These are phyloP conservation scores for Hirudinaria manillensis DNA, from an alignment of 2,888 invertebrate species.

Conservation along the genomic window DNA sequence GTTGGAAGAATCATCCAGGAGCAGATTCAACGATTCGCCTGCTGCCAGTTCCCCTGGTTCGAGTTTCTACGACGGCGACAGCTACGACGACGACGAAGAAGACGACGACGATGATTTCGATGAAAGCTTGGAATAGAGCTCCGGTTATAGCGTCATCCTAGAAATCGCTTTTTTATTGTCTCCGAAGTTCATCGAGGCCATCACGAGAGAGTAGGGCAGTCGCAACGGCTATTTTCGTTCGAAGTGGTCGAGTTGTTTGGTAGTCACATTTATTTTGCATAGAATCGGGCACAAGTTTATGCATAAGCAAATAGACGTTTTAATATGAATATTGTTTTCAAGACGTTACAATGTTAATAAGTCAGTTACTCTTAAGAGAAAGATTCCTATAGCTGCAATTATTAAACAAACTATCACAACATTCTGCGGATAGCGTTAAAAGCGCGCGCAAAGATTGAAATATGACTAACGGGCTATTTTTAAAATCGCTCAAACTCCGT, in stretches of 20 bases:
- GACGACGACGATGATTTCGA: constrained; percentile 10
- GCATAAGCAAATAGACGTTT: constrained; percentile 22
- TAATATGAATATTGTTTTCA: neutral
- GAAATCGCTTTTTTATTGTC: neutral
- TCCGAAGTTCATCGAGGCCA: neutral
- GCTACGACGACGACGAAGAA: constrained; percentile 28
- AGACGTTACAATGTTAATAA: too few relatives aligned
- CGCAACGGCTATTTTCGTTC: too few relatives aligned
- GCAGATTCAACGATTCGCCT: constrained; percentile 12
- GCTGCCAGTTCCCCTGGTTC: constrained; percentile 29
- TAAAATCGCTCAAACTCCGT: too few relatives aligned
- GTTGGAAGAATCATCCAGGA: neutral
- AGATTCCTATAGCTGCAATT: too few relatives aligned
- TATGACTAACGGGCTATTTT: too few relatives aligned
- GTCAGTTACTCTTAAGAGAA: too few relatives aligned
- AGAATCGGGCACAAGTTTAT: constrained; percentile 12
- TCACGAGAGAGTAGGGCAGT: neutral
- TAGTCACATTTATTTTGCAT: too few relatives aligned
- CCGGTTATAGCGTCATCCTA: too few relatives aligned
- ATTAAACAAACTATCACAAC: too few relatives aligned
- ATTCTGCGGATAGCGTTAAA: too few relatives aligned
- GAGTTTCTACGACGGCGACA: constrained; percentile 33
- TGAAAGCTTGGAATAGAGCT: neutral
- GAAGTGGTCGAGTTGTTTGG: too few relatives aligned
- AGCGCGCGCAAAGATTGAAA: too few relatives aligned